Evolutionary conservation across 2,113 vertebrate genomes (phyloP).

Genomic region (Pseudolaguvia tuberculata): DNA sequence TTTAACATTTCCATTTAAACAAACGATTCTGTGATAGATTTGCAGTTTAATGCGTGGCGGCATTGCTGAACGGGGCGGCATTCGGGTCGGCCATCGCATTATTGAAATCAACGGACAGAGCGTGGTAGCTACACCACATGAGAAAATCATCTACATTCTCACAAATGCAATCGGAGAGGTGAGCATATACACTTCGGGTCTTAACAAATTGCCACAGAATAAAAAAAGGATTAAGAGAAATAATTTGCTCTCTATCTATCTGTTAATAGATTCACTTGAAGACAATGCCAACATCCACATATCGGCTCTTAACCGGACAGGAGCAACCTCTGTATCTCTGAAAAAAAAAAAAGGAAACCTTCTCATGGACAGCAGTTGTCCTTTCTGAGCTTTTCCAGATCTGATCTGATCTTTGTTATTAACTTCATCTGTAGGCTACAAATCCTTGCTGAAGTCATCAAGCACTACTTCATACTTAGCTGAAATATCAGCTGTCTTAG

Average conservation of each 20-base stretch:
- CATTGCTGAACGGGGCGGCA: constrained; percentile 87
- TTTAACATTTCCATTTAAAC: not conserved
- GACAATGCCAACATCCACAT: constrained; percentile 93
- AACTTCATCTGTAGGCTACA: not conserved
- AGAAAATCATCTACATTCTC: constrained; percentile 89
- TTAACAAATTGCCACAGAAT: not conserved
- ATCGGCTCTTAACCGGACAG: constrained; percentile 88
- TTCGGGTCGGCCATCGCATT: constrained; percentile 93
- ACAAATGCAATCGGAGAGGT: constrained; percentile 85
- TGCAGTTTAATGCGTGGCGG: constrained; percentile 94
- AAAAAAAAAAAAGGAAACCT: constrained; percentile 17
- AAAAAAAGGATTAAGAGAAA: not conserved
- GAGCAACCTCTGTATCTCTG: constrained; percentile 89
- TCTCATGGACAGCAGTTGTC: not conserved
- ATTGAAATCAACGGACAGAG: constrained; percentile 97
- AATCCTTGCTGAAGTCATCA: not conserved
- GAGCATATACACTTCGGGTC: constrained; percentile 17
- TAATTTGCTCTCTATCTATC: constrained; percentile 30
- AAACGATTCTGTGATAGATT: constrained; percentile 69
- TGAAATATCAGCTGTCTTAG: not conserved
- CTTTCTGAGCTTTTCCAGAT: not conserved
- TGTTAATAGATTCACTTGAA: constrained; percentile 82
- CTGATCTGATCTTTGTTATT: not conserved
- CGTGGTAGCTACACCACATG: constrained; percentile 84
- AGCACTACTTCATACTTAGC: constrained; percentile 2